A percentile compares a stretch with the other conserved stretches of the same genome.
phyloP scores from a whole-genome alignment of 2,888 invertebrate genomes.

The Ecliptopera silaceata region DNA sequence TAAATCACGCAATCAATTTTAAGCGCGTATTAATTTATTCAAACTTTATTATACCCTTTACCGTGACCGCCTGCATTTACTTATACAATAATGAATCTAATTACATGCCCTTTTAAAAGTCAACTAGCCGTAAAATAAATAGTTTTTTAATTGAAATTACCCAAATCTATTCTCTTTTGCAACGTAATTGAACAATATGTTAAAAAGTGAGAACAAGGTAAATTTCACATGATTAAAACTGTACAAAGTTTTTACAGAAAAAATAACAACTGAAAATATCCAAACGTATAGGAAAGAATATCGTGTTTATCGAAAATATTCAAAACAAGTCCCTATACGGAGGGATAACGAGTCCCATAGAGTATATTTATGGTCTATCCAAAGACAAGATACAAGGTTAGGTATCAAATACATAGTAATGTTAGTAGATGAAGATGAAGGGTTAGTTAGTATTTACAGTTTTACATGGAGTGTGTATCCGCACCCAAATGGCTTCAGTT shows the following conservation, averaged over 20 bases:
- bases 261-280: not conserved
- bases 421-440: slow-evolving; percentile 23
- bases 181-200: no score
- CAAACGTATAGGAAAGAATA: not conserved
- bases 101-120: no score
- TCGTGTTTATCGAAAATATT: not conserved
- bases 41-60: no score
- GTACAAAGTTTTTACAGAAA: not conserved
- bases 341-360: not conserved
- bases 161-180: no score
- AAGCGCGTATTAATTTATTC: no score
- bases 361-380: not conserved
- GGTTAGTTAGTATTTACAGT: slow-evolving; percentile 12
- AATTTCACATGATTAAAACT: no score
- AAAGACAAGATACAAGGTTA: not conserved
- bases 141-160: no score
- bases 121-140: no score
- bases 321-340: not conserved
- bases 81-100: no score
- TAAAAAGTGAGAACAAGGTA: no score
- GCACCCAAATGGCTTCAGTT: not conserved
- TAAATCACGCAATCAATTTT: no score
- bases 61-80: no score
- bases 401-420: not conserved
- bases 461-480: not conserved